Base-by-base conservation (phyloP, 1,140 invertebrate genomes). In the Andricus grossulariae region DNA sequence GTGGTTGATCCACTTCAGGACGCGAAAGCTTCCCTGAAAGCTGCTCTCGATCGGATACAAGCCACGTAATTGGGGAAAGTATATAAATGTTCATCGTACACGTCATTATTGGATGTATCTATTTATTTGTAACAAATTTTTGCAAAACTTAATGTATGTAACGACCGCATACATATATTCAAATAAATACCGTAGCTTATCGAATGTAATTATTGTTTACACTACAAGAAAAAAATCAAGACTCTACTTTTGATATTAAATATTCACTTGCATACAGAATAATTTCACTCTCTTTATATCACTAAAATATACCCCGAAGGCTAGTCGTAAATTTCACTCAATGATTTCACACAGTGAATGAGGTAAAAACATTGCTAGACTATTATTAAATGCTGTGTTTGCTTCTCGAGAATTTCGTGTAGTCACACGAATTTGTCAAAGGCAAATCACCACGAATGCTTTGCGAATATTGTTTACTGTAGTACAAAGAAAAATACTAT, bases 1-100 rank as follows among this genome's bases (percentile, higher is more conserved):
- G 80, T 86, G 54, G 21, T 81, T 18, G 90, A 90, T 86, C 88
- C 87, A n/a, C 85, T 87, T 45, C 81, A 88, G 76, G 84, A 90
- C 21, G 85, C 86, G 0, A 92, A 90, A 84, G 76, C 70, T 45
- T 90, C 88, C 6, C 73, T 92, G n/a, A 88, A 88, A 85, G 18
- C 50, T 32, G 76, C 82, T 50, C 73, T 91, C 50, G 75, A 85
- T 71, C 60, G 77, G 74, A 77, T 79, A 25, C 80, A 85, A 71
- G 84, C 72, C 52, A 85, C 84, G 66, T 88, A 88, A 88, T 39
- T 66, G n/a, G 13, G 8, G 16, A 39, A 39, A 39, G n/a, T 39
- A 66, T 66, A 25, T 45, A 13, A 39, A 13, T 66, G 60, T 66
- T 50, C 71, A 72, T 71, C 66, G 70, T 72, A 75, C 78, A 76